phyloP scores from a whole-genome alignment of 2,888 invertebrate genomes.

The Ellobium chinense region DNA sequence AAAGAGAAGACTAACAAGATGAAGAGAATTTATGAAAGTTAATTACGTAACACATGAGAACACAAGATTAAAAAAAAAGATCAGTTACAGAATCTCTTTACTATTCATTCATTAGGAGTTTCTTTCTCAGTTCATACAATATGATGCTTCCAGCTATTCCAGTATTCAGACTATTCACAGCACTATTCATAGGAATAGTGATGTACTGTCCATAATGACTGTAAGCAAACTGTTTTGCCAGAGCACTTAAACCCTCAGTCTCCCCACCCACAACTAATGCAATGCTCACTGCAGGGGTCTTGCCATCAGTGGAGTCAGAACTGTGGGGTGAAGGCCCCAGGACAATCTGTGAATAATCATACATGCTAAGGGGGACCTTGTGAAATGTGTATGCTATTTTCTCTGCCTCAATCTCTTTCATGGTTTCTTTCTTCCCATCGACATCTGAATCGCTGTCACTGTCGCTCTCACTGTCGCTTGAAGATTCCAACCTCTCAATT shows the following conservation, averaged over 20 bases:
- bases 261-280: slow-evolving; percentile 91
- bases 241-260: slow-evolving; percentile 90
- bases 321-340: background rate
- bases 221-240: slow-evolving; percentile 84
- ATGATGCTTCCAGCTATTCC: slow-evolving; percentile 91
- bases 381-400: slow-evolving; percentile 11
- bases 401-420: background rate
- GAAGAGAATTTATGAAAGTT: no score
- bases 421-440: background rate
- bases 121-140: slow-evolving; percentile 86
- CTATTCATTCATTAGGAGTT: no score
- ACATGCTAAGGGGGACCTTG: slow-evolving; percentile 9
- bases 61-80: background rate
- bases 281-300: slow-evolving; percentile 78
- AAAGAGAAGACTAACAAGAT: no score
- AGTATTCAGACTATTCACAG: slow-evolving; percentile 91
- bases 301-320: background rate
- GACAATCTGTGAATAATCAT: slow-evolving; percentile 16
- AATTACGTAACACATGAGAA: background rate
- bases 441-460: background rate
- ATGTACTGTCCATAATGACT: slow-evolving; percentile 84
- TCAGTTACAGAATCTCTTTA: no score
- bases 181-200: slow-evolving; percentile 88
- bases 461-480: slow-evolving; percentile 1
- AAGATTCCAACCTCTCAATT: no score